Evolutionary conservation across 1,140 invertebrate species (phyloP), one percentile per base, ranked within the genome.

Genomic region (Eurytemora carolleeae): DNA sequence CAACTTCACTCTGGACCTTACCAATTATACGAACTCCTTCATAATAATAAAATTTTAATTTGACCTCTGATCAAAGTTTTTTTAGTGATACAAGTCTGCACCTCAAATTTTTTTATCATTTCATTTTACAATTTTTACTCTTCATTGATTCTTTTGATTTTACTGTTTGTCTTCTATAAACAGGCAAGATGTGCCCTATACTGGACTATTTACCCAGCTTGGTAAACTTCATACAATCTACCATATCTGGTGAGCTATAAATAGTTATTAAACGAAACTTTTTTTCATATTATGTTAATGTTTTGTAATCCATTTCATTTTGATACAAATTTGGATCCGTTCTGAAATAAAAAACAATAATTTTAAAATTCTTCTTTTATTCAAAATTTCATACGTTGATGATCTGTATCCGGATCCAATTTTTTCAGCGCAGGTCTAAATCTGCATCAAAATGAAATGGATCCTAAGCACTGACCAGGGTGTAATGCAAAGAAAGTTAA

Each of bases 241-340:
- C 25, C 60, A 62, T 20, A 61, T 62, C 20, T 62, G 60, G 60
- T 62, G 26, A 56, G 7, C n/a, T n/a, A n/a, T n/a, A n/a, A n/a
- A n/a, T n/a, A n/a, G n/a, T n/a, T n/a, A n/a, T n/a, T n/a, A n/a
- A n/a, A n/a, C n/a, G n/a, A n/a, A 44, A 12, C n/a, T 44, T 44
- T 44, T 12, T 44, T 44, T 44, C 31, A n/a, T n/a, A 44, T 44
- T 44, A 12, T 12, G n/a, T 12, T 12, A 44, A 44, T 44, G 7
- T 44, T 12, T 44, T 44, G 31, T 44, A 44, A 12, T 7, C n/a
- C n/a, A 12, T 12, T 44, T 44, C 7, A 44, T 44, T 7, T 44
- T 44, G n/a, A 44, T 44, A 7, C n/a, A n/a, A n/a, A n/a, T n/a
- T n/a, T n/a, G n/a, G n/a, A n/a, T n/a, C n/a, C n/a, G n/a, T n/a